Conservation (phyloP, 2,113 vertebrate species). For the Daubentonia madagascariensis region DNA sequence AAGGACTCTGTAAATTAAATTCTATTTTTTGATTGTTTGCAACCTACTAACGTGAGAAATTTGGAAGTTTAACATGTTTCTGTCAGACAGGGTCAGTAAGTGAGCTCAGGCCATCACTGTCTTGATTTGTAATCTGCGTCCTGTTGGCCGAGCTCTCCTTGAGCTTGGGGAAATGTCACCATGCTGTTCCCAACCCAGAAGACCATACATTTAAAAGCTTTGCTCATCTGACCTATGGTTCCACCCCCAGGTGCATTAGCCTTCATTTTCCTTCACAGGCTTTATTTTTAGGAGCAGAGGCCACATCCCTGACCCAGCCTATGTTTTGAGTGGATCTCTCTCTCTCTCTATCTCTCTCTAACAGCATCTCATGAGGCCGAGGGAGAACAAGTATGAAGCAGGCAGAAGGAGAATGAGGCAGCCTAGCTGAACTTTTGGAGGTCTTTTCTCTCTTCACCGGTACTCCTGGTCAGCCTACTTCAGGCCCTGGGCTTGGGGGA, state of each 20-base stretch:
- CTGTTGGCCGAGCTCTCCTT: conserved; percentile 29
- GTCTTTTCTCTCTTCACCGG: neutral
- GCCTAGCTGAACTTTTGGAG: neutral
- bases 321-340: neutral
- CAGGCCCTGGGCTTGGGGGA: too few relatives aligned
- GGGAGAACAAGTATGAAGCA: neutral
- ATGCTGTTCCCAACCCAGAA: neutral
- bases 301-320: neutral
- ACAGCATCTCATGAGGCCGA: neutral
- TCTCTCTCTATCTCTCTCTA: neutral
- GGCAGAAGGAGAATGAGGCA: neutral
- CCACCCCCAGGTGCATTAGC: conserved; percentile 70
- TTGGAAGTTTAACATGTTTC: neutral
- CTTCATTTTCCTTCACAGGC: neutral
- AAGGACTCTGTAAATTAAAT: neutral
- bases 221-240: conserved; percentile 56
- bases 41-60: neutral
- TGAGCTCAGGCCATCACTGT: neutral
- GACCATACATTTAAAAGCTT: conserved; percentile 59
- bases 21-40: neutral
- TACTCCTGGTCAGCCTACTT: neutral
- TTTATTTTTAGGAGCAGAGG: conserved; percentile 70
- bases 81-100: neutral
- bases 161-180: conserved; percentile 53
- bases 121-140: neutral